Percentiles rank a stretch among this genome's conserved stretches.
Evolutionary conservation across 2,888 invertebrate species (phyloP).

Genomic region (Melieria picta): DNA sequence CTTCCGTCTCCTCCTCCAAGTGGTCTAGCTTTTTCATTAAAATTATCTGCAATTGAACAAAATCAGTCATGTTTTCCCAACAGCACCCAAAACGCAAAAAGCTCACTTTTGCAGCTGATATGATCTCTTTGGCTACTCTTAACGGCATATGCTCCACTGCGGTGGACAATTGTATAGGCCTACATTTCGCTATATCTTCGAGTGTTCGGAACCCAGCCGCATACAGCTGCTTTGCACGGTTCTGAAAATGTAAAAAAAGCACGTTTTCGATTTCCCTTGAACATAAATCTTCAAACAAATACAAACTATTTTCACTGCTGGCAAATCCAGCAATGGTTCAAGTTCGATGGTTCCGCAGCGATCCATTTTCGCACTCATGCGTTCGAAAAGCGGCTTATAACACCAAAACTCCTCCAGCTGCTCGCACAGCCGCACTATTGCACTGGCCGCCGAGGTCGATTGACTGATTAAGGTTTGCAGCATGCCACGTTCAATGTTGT

Average conservation of each 20-base stretch:
- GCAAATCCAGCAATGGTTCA: conserved; percentile 85
- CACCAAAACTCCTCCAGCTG: conserved; percentile 85
- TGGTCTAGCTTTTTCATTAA: conserved; percentile 87
- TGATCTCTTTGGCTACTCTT: conserved; percentile 81
- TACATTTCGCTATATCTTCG: conserved; percentile 79
- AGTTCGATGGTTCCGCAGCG: conserved; percentile 86
- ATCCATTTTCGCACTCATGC: conserved; percentile 79
- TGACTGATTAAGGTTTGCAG: conserved; percentile 80
- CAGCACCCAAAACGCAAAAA: not conserved
- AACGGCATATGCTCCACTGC: conserved; percentile 77
- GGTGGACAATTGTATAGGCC: conserved; percentile 71
- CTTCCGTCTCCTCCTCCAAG: conserved; percentile 85
- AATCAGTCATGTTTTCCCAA: not conserved
- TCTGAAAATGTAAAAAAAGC: conserved; percentile 62
- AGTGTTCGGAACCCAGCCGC: conserved; percentile 84
- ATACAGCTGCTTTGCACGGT: conserved; percentile 83
- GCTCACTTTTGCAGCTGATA: conserved; percentile 81
- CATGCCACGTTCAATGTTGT: conserved; percentile 78
- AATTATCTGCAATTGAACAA: conserved; percentile 71
- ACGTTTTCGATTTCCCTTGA: not conserved
- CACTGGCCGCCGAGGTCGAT: conserved; percentile 78
- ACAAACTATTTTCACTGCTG: conserved; percentile 82
- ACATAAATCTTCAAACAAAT: not conserved
- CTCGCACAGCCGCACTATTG: conserved; percentile 83
- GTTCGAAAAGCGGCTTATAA: conserved; percentile 78